phyloP scores from a whole-genome alignment of 2,113 vertebrate genomes.

The Thymallus thymallus region DNA sequence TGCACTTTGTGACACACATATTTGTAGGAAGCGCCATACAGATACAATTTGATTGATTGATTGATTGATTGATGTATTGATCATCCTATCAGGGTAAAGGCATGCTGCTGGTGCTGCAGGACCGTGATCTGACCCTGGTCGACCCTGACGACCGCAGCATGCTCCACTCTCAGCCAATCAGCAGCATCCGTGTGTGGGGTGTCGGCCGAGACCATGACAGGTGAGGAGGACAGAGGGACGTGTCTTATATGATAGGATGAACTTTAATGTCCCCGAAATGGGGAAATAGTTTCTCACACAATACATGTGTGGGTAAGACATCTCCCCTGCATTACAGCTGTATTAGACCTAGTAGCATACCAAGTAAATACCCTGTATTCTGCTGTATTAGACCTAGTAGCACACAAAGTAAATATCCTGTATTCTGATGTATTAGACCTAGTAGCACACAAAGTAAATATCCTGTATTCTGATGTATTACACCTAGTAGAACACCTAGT shows the following conservation, averaged over 20 bases:
- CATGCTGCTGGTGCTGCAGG: conserved; percentile 93
- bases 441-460: too few species aligned
- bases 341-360: too few species aligned
- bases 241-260: background rate
- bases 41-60: background rate
- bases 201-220: conserved; percentile 94
- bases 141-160: conserved; percentile 90
- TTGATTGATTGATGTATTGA: conserved; percentile 1
- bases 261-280: too few species aligned
- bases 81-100: conserved; percentile 84
- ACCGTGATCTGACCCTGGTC: conserved; percentile 88
- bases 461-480: too few species aligned
- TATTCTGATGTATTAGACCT: too few species aligned
- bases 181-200: conserved; percentile 96
- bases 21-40: background rate
- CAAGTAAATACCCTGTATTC: too few species aligned
- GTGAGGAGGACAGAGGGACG: conserved; percentile 67
- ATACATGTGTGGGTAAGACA: too few species aligned
- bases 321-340: too few species aligned
- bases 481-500: too few species aligned
- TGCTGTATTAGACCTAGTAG: too few species aligned
- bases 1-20: background rate
- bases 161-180: conserved; percentile 93
- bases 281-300: too few species aligned
- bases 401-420: too few species aligned